These are phyloP conservation scores for Smittia aterrima DNA, from an alignment of 2,888 invertebrate genomes.

Conservation along the genomic window DNA sequence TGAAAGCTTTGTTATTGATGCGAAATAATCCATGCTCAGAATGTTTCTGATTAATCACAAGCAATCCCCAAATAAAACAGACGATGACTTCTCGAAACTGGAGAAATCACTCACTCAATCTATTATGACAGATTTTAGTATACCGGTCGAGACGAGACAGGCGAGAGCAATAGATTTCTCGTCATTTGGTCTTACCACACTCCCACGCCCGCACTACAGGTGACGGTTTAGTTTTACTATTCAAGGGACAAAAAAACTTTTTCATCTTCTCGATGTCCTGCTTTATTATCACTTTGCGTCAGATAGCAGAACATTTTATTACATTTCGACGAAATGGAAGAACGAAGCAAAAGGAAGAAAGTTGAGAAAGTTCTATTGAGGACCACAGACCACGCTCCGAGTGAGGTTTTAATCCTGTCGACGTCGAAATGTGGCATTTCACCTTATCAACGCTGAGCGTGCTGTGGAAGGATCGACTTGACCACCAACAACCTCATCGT, in stretches of 20 bases:
- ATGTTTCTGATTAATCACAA: conserved; percentile 26
- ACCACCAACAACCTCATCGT: conserved; percentile 30
- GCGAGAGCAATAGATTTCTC: background rate
- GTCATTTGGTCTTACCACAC: background rate
- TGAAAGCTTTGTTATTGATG: conserved; percentile 3
- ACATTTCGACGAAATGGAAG: background rate
- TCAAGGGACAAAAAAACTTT: background rate
- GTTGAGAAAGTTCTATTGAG: background rate
- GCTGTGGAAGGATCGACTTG: background rate
- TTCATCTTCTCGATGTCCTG: conserved; percentile 17
- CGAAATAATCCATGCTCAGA: background rate
- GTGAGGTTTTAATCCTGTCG: too few relatives aligned
- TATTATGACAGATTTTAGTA: conserved; percentile 14
- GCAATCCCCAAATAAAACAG: conserved; percentile 18
- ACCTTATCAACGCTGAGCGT: background rate
- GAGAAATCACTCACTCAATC: conserved; percentile 24
- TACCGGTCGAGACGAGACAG: background rate
- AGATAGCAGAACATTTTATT: background rate
- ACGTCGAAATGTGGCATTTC: too few relatives aligned
- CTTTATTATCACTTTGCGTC: conserved; percentile 10
- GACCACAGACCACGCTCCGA: too few relatives aligned
- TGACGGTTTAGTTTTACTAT: background rate
- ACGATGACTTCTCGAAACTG: background rate
- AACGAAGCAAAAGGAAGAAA: background rate
- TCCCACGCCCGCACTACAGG: conserved; percentile 4